A percentile compares a stretch with the other conserved stretches of the same genome.
These are phyloP conservation scores for Paradisaea rubra DNA, from an alignment of 2,113 vertebrate genomes.

Conservation along the genomic window DNA sequence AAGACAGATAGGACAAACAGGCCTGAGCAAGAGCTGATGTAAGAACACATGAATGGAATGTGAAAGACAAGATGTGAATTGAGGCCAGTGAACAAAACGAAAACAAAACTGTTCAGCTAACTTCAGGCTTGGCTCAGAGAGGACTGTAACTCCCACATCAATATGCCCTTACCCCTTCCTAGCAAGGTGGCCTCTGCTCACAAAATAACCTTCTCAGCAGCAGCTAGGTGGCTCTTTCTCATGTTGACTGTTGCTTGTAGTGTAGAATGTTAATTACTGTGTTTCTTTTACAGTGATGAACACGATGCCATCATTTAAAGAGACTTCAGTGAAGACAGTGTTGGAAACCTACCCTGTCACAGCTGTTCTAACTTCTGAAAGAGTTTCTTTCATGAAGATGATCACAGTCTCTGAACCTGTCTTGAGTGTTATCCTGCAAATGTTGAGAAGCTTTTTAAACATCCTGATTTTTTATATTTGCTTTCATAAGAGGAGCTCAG, in stretches of 20 bases:
- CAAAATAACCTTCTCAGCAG: neutral
- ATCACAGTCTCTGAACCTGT: neutral
- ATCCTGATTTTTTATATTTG: neutral
- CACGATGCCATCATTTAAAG: slow-evolving; percentile 78
- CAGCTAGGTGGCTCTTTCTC: neutral
- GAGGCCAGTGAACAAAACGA: neutral
- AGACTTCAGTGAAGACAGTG: neutral
- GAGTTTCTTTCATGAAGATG: slow-evolving; percentile 1
- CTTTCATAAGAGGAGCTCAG: neutral
- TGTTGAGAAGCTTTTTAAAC: neutral
- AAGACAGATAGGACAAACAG: neutral
- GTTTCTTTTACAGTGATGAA: slow-evolving; percentile 72
- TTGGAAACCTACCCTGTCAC: neutral
- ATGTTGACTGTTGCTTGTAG: neutral
- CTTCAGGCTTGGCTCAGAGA: neutral
- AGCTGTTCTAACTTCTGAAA: slow-evolving; percentile 2
- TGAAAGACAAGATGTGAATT: neutral
- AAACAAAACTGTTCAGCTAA: neutral
- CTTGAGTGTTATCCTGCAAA: neutral
- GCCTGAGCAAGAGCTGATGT: neutral
- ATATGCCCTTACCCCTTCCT: neutral
- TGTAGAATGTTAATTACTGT: neutral
- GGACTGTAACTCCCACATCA: neutral
- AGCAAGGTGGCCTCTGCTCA: neutral
- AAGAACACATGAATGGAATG: neutral